Conservation (phyloP, 2,113 vertebrate species). For the Pachycephala philippinensis region DNA sequence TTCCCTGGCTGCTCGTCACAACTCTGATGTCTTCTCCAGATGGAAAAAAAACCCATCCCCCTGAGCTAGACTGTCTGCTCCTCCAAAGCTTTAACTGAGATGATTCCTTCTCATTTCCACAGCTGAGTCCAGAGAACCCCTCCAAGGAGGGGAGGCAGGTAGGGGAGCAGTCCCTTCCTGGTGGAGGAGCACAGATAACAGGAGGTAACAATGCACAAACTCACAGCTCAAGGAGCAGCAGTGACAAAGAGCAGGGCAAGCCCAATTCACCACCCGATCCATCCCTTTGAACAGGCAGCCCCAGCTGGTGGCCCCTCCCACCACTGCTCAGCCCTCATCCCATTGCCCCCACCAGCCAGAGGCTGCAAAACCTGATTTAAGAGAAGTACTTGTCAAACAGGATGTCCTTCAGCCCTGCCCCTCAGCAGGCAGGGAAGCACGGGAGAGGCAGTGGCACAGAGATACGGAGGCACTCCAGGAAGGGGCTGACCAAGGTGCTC, state of each 20-base stretch:
- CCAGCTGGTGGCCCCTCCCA: not conserved
- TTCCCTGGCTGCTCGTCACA: not conserved
- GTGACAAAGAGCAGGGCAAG: not conserved
- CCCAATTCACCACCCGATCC: not conserved
- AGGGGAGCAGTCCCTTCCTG: not conserved
- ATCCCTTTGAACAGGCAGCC: not conserved
- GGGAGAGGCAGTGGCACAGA: not conserved
- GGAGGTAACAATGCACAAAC: not conserved
- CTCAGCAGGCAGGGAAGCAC: not conserved
- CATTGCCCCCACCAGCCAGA: rapidly evolving
- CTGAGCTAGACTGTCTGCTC: not conserved
- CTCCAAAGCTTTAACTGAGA: not conserved
- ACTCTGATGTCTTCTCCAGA: not conserved
- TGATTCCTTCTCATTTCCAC: not conserved
- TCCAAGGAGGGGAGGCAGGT: not conserved
- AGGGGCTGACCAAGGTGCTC: not conserved
- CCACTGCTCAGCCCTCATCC: not conserved
- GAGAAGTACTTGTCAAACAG: not conserved
- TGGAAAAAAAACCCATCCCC: not conserved
- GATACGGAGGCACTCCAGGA: rapidly evolving
- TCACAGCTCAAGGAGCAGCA: not conserved
- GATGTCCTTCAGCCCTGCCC: not conserved
- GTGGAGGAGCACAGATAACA: not conserved
- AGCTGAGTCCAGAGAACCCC: not conserved
- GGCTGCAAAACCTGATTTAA: not conserved